Evolutionary conservation across 2,113 vertebrate species (phyloP).

Genomic region (Melozone crissalis): DNA sequence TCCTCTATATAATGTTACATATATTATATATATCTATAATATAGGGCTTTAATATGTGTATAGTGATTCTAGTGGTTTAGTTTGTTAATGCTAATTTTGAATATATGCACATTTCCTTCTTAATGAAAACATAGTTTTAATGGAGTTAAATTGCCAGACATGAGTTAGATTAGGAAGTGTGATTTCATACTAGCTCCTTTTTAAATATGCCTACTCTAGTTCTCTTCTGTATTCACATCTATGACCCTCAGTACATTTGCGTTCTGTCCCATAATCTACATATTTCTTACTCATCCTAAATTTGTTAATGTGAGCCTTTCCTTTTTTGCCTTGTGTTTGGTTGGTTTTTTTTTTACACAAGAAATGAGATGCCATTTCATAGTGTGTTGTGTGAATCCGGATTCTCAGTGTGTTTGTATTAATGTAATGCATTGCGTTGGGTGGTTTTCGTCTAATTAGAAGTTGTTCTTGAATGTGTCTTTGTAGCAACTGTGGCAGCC

Average conservation of each 20-base stretch:
- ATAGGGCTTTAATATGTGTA: background rate
- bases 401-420: background rate
- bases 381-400: background rate
- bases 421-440: background rate
- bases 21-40: no score
- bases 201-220: background rate
- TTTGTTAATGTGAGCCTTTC: background rate
- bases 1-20: background rate
- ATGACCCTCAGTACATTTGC: background rate
- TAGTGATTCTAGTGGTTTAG: background rate
- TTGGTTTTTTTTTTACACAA: background rate
- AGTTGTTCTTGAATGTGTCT: background rate
- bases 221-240: background rate
- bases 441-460: background rate
- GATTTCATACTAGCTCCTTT: background rate
- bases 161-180: background rate
- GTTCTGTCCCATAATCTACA: background rate
- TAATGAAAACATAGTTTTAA: background rate
- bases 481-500: slow-evolving; percentile 78
- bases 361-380: background rate
- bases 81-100: background rate
- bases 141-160: background rate
- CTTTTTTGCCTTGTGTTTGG: no score
- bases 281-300: background rate
- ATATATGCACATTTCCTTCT: background rate